Evolutionary conservation across 2,113 vertebrate genomes (phyloP).

Genomic region (Pygathrix nemaeus): DNA sequence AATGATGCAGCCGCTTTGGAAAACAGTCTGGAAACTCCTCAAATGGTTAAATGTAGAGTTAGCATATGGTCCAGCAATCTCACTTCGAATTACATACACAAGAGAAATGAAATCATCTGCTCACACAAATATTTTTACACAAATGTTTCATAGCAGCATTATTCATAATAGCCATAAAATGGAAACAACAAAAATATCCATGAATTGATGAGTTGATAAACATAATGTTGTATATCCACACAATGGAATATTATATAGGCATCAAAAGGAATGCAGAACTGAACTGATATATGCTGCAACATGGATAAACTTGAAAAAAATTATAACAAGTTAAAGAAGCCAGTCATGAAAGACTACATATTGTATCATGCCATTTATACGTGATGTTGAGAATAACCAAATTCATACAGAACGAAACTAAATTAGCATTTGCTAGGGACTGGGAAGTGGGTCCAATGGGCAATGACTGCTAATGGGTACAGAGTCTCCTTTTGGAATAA

Average conservation of each 20-base stretch:
- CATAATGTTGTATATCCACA: not conserved
- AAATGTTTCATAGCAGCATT: not conserved
- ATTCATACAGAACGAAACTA: not conserved
- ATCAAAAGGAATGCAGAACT: not conserved
- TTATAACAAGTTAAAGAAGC: not conserved
- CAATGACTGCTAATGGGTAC: not conserved
- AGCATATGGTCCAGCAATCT: not conserved
- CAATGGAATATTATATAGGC: not conserved
- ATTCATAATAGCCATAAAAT: not conserved
- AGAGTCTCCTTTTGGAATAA: not conserved
- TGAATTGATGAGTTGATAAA: not conserved
- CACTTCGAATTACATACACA: not conserved
- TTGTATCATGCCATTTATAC: too few relatives aligned
- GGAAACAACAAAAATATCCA: not conserved
- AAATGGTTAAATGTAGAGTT: not conserved
- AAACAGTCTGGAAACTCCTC: not conserved
- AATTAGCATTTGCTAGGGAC: not conserved
- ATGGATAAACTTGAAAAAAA: not conserved
- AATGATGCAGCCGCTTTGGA: not conserved
- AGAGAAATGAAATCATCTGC: not conserved
- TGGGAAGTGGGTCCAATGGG: not conserved
- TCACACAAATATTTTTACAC: not conserved
- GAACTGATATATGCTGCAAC: not conserved
- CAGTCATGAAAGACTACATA: not conserved
- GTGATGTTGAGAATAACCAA: not conserved